Base-by-base conservation (phyloP, 1,140 invertebrate genomes). In the Nasonia giraulti region DNA sequence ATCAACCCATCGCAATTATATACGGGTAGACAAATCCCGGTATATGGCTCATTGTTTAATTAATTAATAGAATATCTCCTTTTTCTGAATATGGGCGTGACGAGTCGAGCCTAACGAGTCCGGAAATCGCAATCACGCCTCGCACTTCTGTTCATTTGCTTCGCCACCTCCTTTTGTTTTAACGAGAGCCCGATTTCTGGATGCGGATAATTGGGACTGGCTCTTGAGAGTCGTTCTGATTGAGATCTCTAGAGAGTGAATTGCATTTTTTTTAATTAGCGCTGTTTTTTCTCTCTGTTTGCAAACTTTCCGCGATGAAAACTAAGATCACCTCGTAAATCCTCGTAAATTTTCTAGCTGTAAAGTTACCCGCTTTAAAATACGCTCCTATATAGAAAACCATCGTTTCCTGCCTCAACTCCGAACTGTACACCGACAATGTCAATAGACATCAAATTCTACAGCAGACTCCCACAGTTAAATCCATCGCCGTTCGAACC, bases 31-130 rank as follows among this genome's bases (percentile, higher is more conserved):
- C 14, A 17, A 10, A 31, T 71, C 37, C 11, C 10, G n/a, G n/a
- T 37, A 55, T 66, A 8, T 27, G 27, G 11, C n/a, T 23, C 44
- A 82, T 68, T 77, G 73, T 83, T n/a, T 11, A 17, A 55, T 68
- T 83, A 78, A 83, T 83, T 78, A 68, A 71, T 71, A 50, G 75
- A 71, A 77, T 23, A 20, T n/a, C 55, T 44, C 40, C 33, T 40
- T 40, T 68, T 2, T 14, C 17, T 79, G 7, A 1, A 17, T 80
- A 69, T 17, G 66, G 12, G 66, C 62, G 20, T 23, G 71, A 66
- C 68, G 20, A 50, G 55, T 68, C 2, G 47, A 20, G 55, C 6
- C 31, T 83, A 77, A 83, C 40, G 62, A 50, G 14, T 69, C 62
- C 55, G 81, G 73, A 76, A 82, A 82, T 76, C 4, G 3, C 27